Evolutionary conservation across 2,888 invertebrate genomes (phyloP), one percentile per base, ranked within the genome.

Genomic region (Incurvaria masculella): DNA sequence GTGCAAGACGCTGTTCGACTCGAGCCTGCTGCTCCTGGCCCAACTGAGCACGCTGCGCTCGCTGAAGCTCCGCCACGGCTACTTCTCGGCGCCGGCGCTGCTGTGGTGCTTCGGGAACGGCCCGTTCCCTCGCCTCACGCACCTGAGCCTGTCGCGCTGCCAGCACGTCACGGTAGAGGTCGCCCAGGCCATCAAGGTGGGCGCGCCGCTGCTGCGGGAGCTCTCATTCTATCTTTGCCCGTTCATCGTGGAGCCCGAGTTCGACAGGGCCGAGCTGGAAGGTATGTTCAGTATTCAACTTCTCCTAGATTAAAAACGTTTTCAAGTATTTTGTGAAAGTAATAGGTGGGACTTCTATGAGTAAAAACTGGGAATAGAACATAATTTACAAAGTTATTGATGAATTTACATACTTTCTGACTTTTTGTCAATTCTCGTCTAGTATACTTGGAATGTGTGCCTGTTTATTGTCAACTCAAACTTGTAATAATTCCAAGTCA

Each of bases 1-100:
- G 27, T 79, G 79, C 54, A 79, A 79, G 61, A 79, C 78, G 45
- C 58, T 79, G 27, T 79, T 79, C 66, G 79, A 79, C 58, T 78
- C 79, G 39, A 79, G 78, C 64, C 65, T 79, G 50, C 57, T 69
- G 51, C 79, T 76, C 59, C 61, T 79, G 48, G 71, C 72, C 53
- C 69, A 66, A 53, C 56, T 79, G 49, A 75, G 72, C 58, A 69
- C 73, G 60, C 64, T 79, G 53, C 69, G 71, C 54, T 79, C 79
- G 49, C 59, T 79, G 16, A 79, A 79, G 58, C 59, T 79, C 54
- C 69, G 79, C 16, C 79, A 79, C 59, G 78, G 78, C n/a, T 79
- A 78, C 60, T 79, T 79, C 58, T 79, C 79, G 23, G 72, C 74
- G 20, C 67, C 65, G 61, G 78, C 79, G 48, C 65, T 79, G 51